These are phyloP conservation scores for Trididemnum miniatum DNA, from an alignment of 23 tunicate species.

Conservation along the genomic window DNA sequence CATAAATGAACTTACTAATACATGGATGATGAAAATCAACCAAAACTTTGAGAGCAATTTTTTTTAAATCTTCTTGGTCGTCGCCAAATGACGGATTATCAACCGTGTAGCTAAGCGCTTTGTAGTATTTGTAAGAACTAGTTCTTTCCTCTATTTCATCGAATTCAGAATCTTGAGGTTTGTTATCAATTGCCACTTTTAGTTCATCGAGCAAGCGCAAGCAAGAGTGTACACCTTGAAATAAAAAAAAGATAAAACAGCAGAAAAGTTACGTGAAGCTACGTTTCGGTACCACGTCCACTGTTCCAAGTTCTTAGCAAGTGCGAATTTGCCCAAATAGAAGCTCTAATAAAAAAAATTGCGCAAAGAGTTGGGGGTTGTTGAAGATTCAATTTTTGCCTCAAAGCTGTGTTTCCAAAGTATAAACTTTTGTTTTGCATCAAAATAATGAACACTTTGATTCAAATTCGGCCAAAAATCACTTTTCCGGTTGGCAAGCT, in stretches of 20 bases:
- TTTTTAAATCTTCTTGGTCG: neutral
- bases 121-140: neutral
- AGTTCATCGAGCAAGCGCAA: neutral
- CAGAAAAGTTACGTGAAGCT: too few species aligned
- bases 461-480: too few species aligned
- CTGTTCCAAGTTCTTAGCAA: neutral
- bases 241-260: too few species aligned
- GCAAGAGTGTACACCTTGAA: slow-evolving; percentile 14
- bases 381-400: too few species aligned
- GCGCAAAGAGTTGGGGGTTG: too few species aligned
- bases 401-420: too few species aligned
- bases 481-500: too few species aligned
- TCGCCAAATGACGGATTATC: slow-evolving; percentile 35
- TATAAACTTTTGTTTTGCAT: too few species aligned
- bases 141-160: slow-evolving; percentile 42
- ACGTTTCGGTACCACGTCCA: too few species aligned
- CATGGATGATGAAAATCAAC: slow-evolving; percentile 64
- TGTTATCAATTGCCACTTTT: neutral
- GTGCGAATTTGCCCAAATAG: too few species aligned
- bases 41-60: slow-evolving; percentile 34
- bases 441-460: too few species aligned
- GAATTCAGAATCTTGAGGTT: slow-evolving; percentile 17
- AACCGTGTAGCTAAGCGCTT: slow-evolving; percentile 13
- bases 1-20: slow-evolving; percentile 56
- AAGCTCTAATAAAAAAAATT: neutral